These are phyloP conservation scores for Sphaeridia pumilis DNA, from an alignment of 2,888 invertebrate genomes.

Conservation along the genomic window DNA sequence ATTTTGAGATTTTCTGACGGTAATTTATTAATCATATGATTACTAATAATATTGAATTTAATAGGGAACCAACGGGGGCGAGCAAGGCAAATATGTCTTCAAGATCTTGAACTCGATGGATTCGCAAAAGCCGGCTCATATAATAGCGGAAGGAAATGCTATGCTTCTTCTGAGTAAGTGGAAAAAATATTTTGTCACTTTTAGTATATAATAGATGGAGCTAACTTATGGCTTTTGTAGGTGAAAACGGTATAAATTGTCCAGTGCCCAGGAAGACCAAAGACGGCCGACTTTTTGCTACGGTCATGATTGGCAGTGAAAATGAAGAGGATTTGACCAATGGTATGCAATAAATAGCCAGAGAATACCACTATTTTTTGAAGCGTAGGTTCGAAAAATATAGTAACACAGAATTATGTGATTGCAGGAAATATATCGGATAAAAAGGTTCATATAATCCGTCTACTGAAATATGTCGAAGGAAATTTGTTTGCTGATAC, in stretches of 20 bases:
- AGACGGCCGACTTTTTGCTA: conserved; percentile 49
- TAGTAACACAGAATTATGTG: neutral
- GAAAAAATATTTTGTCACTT: conserved; percentile 4
- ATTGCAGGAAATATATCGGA: too few species aligned
- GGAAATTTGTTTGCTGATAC: conserved; percentile 58
- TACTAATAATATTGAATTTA: neutral
- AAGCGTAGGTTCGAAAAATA: neutral
- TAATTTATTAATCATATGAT: neutral
- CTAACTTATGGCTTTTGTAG: conserved; percentile 40
- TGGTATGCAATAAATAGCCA: conserved; percentile 13
- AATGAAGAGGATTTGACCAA: conserved; percentile 16
- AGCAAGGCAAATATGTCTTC: conserved; percentile 45
- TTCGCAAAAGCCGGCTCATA: conserved; percentile 52
- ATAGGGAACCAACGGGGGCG: neutral
- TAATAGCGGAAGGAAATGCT: conserved; percentile 64
- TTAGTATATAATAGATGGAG: neutral
- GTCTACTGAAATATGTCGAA: conserved; percentile 62
- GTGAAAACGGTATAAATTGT: conserved; percentile 50
- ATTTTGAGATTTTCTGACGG: neutral
- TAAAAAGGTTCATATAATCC: conserved; percentile 50
- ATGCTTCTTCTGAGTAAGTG: conserved; percentile 54
- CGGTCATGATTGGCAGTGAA: conserved; percentile 23
- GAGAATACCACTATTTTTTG: neutral
- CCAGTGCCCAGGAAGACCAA: conserved; percentile 60
- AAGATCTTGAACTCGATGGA: conserved; percentile 76